A percentile compares a stretch with the other conserved stretches of the same genome.
These are phyloP conservation scores for Azorinus chamasolen DNA, from an alignment of 2,888 invertebrate genomes.

Conservation along the genomic window DNA sequence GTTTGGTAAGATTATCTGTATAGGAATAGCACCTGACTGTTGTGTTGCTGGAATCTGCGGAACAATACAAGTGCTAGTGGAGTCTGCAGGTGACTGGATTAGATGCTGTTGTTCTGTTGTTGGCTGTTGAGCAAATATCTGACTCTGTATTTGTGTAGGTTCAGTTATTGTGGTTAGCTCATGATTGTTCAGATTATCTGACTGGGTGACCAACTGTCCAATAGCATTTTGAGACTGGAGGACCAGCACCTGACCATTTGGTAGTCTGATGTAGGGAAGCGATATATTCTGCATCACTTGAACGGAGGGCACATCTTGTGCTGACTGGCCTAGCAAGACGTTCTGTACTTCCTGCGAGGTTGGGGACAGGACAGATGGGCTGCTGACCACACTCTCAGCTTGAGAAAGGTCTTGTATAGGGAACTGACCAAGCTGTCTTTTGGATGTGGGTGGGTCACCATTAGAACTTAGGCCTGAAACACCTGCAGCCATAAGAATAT, in stretches of 20 bases:
- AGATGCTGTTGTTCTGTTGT: constrained; percentile 18
- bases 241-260: constrained; percentile 64
- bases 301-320: constrained; percentile 60
- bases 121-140: constrained; percentile 21
- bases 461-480: constrained; percentile 41
- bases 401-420: neutral
- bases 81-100: constrained; percentile 49
- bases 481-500: constrained; percentile 59
- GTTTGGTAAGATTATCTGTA: constrained; percentile 61
- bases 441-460: constrained; percentile 34
- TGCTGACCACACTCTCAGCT: neutral
- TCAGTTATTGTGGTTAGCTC: neutral
- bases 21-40: constrained; percentile 56
- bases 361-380: neutral
- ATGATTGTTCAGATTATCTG: constrained; percentile 2
- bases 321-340: constrained; percentile 25
- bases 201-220: constrained; percentile 23
- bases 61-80: constrained; percentile 5
- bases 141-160: constrained; percentile 10
- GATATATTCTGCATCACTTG: constrained; percentile 69
- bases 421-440: constrained; percentile 10
- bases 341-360: constrained; percentile 6
- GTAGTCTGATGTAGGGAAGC: constrained; percentile 64
- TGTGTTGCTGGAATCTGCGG: constrained; percentile 15
- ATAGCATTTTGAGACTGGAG: constrained; percentile 49